Base-by-base conservation (phyloP, 1,140 invertebrate genomes). In the Nylanderia fulva region DNA sequence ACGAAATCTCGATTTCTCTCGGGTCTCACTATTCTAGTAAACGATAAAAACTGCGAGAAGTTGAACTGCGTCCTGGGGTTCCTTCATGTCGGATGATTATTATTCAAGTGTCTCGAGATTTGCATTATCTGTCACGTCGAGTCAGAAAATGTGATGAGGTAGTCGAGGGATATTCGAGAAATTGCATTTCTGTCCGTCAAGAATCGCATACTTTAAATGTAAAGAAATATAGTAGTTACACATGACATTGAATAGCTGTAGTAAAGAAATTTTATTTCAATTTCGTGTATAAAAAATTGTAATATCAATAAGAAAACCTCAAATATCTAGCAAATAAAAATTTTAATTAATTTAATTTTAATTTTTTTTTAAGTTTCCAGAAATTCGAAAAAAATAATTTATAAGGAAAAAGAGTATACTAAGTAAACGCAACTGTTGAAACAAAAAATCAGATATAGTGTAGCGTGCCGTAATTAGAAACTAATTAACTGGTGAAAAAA, bases 101-200 rank as follows among this genome's bases (percentile, higher is more conserved):
- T n/a, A 77, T 66, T n/a, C 58, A 48, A 64, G 27, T 13, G 29
- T 24, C 21, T 74, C 21, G 13, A 13, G 8, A 39, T 33, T 66
- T 42, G 13, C 39, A 48, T 63, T 76, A 60, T 36, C 3, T 39
- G 36, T 75, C 36, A 18, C 36, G 27, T 61, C 15, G 56, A 9
- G 56, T 77, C n/a, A 29, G 15, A 66, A 77, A 54, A 77, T 33
- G 8, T 36, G 13, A 77, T 7, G 13, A 77, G 42, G 36, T 66
- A 18, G n/a, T 77, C 27, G 56, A 18, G 21, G n/a, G 4, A 52
- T 48, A 48, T 36, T 77, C 21, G 4, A 42, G 54, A 75, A 58
- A 75, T 21, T 75, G 21, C 58, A 42, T 64, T 77, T 33, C 42
- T 77, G 15, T 77, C 18, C 0, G n/a, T 77, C 29, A 77, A 77